These are phyloP conservation scores for Carcina quercana DNA, from an alignment of 2,888 invertebrate species.

Conservation along the genomic window DNA sequence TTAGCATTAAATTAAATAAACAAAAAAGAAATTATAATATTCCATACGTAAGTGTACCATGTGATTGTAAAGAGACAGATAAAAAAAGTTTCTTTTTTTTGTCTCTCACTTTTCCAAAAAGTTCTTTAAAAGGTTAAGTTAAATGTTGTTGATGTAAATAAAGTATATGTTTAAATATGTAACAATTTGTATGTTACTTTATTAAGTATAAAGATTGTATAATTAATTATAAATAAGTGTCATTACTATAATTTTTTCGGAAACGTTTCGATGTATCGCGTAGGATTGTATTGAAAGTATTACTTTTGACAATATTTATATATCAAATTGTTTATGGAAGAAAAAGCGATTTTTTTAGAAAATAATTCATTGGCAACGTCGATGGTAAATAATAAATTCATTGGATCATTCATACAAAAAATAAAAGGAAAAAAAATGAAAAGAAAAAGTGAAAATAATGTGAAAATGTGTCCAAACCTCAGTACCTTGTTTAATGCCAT, in stretches of 20 bases:
- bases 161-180: constrained; percentile 13
- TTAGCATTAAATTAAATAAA: constrained; percentile 35
- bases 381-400: neutral
- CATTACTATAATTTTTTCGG: too few relatives aligned
- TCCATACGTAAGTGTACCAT: constrained; percentile 24
- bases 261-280: too few relatives aligned
- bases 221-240: too few relatives aligned
- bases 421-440: neutral
- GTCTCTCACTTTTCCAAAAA: too few relatives aligned
- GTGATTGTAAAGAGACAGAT: constrained; percentile 20
- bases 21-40: constrained; percentile 17
- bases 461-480: constrained; percentile 20
- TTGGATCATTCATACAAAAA: neutral
- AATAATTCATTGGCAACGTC: too few relatives aligned
- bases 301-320: constrained; percentile 11
- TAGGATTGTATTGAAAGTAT: constrained; percentile 12
- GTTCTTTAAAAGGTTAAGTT: too few relatives aligned
- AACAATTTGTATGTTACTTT: constrained; percentile 19
- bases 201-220: constrained; percentile 3
- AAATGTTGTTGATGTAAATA: constrained; percentile 13
- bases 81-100: constrained; percentile 18
- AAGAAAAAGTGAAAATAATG: constrained; percentile 7
- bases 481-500: constrained; percentile 49
- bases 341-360: too few relatives aligned
- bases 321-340: neutral